Percentiles rank a stretch among this genome's conserved stretches.
Conservation (phyloP, 2,797 vertebrate species). For the Pantherophis vulpinus region DNA sequence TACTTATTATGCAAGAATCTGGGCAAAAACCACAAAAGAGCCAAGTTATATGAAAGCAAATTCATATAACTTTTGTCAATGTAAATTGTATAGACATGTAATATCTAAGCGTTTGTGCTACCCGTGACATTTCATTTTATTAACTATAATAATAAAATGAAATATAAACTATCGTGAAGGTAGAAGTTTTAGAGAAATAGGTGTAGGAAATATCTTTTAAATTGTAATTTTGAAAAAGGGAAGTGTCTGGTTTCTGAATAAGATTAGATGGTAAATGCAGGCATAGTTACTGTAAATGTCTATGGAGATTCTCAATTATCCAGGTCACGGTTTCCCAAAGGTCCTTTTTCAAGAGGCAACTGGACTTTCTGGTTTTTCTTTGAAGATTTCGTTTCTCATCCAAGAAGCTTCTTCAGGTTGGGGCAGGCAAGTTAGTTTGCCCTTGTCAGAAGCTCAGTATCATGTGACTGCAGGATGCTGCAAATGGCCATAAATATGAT, state of each 20-base stretch:
- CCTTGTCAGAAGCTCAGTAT: neutral
- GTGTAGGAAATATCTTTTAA: neutral
- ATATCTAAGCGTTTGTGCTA: neutral
- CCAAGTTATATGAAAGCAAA: neutral
- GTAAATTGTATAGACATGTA: neutral
- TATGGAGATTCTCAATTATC: too few species aligned
- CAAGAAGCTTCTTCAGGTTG: too few species aligned
- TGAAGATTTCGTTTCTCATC: too few species aligned
- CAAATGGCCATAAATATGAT: neutral
- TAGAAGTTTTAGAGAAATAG: neutral
- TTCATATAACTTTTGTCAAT: neutral
- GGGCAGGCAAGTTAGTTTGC: neutral
- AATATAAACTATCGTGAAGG: neutral
- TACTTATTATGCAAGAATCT: neutral
- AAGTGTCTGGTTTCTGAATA: neutral
- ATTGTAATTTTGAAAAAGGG: neutral
- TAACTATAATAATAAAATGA: neutral
- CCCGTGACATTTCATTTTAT: neutral
- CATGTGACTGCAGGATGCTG: neutral
- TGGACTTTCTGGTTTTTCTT: too few species aligned
- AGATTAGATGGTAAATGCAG: neutral
- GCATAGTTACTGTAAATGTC: neutral
- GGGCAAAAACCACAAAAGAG: neutral
- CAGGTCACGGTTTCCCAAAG: too few species aligned
- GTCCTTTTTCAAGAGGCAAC: too few species aligned